These are phyloP conservation scores for Miniopterus natalensis DNA, from an alignment of 2,113 vertebrate genomes.

Conservation along the genomic window DNA sequence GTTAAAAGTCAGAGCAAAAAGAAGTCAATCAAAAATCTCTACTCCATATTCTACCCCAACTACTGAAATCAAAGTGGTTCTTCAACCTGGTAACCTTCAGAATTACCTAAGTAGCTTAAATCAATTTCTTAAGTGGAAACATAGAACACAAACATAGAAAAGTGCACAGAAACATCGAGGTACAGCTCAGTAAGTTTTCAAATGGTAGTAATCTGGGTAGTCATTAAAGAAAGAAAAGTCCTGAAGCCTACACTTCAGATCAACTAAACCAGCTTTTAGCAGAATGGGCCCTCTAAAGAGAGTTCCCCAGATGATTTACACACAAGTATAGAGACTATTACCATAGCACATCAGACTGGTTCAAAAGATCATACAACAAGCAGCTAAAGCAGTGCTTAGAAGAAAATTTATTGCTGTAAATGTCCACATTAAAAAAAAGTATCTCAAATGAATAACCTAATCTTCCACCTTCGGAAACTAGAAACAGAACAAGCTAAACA, in stretches of 20 bases:
- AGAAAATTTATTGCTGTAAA: not conserved
- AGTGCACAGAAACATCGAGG: not conserved
- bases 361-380: not conserved
- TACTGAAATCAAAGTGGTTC: not conserved
- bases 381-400: not conserved
- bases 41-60: not conserved
- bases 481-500: not conserved
- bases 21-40: not conserved
- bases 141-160: not conserved
- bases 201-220: not conserved
- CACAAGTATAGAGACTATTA: not conserved
- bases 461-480: not conserved
- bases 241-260: not conserved
- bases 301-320: not conserved
- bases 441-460: conserved; percentile 2
- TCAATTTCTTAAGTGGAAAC: conserved; percentile 6
- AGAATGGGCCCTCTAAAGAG: not conserved
- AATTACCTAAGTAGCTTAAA: not conserved
- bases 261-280: not conserved
- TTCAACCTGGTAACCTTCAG: not conserved
- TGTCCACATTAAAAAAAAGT: not conserved
- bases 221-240: not conserved
- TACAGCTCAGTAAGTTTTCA: not conserved
- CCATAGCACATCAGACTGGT: not conserved
- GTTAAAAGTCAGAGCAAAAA: not conserved